Evolutionary conservation across 2,113 vertebrate genomes (phyloP).

Genomic region (Dicerorhinus sumatrensis): DNA sequence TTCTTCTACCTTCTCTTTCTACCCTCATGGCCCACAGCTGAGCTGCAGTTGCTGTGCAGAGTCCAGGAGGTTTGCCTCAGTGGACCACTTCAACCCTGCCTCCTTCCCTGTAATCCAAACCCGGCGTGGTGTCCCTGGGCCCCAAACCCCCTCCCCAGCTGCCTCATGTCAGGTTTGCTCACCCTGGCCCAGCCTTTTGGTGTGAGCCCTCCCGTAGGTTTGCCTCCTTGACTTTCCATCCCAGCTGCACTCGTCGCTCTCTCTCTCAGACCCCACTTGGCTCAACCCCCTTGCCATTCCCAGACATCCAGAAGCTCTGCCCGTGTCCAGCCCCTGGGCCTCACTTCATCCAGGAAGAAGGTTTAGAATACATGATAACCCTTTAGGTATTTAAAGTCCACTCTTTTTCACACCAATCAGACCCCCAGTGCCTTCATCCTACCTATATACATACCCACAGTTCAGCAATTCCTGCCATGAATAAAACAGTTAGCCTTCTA

Average conservation of each 20-base stretch:
- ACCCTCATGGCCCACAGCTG: neutral
- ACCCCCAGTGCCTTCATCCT: neutral
- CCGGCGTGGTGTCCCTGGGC: neutral
- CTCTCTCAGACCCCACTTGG: neutral
- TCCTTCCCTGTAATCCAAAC: neutral
- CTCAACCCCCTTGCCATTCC: neutral
- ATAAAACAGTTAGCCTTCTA: neutral
- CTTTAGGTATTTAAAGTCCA: neutral
- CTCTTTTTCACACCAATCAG: neutral
- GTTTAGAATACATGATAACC: neutral
- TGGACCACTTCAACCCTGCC: neutral
- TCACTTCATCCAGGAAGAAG: neutral
- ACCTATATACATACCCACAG: neutral
- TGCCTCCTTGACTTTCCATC: neutral
- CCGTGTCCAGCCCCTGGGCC: neutral
- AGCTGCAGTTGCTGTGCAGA: neutral
- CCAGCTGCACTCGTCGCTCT: neutral
- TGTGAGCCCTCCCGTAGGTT: accelerated
- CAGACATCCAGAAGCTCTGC: neutral
- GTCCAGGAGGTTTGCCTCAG: neutral
- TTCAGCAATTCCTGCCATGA: neutral
- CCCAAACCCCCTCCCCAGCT: neutral
- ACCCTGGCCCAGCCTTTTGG: neutral
- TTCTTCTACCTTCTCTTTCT: neutral
- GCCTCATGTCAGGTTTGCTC: neutral